Conservation (phyloP, 2,888 invertebrate species). For the Rapana venosa region DNA sequence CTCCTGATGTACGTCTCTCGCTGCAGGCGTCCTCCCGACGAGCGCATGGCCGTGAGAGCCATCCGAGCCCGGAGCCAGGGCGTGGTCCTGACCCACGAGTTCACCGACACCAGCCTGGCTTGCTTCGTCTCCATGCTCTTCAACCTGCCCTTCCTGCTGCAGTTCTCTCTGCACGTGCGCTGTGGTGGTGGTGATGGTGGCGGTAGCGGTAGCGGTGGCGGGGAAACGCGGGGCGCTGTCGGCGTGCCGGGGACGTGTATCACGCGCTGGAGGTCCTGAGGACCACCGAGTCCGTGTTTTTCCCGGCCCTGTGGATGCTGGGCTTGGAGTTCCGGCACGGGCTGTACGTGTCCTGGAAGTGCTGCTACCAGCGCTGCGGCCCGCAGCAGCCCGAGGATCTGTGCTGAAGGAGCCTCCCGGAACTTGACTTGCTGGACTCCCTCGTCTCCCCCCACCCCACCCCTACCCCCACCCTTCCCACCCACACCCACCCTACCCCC, state of each 20-base stretch:
- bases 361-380: neutral
- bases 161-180: neutral
- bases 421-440: neutral
- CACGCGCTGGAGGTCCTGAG: slow-evolving; percentile 38
- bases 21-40: slow-evolving; percentile 26
- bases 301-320: slow-evolving; percentile 38
- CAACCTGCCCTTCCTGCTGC: slow-evolving; percentile 30
- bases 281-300: slow-evolving; percentile 34
- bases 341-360: slow-evolving; percentile 21
- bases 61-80: slow-evolving; percentile 37
- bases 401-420: neutral
- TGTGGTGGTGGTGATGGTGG: too few relatives aligned
- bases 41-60: slow-evolving; percentile 26
- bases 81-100: slow-evolving; percentile 34
- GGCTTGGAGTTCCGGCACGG: slow-evolving; percentile 37
- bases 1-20: neutral
- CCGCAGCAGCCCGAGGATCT: neutral
- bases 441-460: neutral
- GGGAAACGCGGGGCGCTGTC: neutral
- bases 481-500: neutral
- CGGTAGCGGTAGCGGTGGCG: too few relatives aligned
- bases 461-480: neutral
- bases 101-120: slow-evolving; percentile 30
- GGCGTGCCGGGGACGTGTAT: neutral
- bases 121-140: slow-evolving; percentile 29